These are phyloP conservation scores for Microtus pennsylvanicus DNA, from an alignment of 2,113 vertebrate species.

Conservation along the genomic window DNA sequence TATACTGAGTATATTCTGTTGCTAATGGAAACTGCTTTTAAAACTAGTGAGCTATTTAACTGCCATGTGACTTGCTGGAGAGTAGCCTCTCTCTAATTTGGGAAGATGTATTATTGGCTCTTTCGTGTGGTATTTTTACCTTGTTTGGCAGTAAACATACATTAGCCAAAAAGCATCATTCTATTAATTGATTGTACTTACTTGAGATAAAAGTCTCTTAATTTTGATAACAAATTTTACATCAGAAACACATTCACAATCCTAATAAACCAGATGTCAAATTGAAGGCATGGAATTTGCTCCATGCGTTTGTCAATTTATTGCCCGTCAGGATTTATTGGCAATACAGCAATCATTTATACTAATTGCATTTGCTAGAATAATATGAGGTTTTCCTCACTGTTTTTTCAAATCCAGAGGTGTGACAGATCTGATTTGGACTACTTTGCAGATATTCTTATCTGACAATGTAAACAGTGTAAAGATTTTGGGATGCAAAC, in stretches of 20 bases:
- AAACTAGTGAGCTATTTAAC: constrained; percentile 59
- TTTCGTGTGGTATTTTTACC: constrained; percentile 45
- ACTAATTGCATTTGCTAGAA: background rate
- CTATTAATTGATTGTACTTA: constrained; percentile 53
- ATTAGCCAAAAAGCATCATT: constrained; percentile 38
- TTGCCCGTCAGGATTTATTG: background rate
- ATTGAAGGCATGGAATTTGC: background rate
- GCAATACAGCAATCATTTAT: background rate
- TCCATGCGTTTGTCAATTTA: background rate
- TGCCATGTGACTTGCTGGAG: constrained; percentile 32
- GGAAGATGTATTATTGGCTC: background rate
- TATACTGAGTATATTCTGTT: background rate
- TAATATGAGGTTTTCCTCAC: background rate
- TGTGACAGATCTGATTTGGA: background rate
- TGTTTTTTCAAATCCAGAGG: background rate
- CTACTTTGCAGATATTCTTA: background rate
- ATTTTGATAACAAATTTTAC: constrained; percentile 22
- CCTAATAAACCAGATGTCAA: constrained; percentile 9
- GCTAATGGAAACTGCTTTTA: constrained; percentile 59
- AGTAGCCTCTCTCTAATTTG: background rate
- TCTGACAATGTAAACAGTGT: background rate
- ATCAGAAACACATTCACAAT: background rate
- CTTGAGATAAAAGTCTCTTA: constrained; percentile 25
- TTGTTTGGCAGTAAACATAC: constrained; percentile 17
- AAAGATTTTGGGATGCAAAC: background rate